Conservation (phyloP, 2,797 vertebrate species). For the Adelosebastes latens region DNA sequence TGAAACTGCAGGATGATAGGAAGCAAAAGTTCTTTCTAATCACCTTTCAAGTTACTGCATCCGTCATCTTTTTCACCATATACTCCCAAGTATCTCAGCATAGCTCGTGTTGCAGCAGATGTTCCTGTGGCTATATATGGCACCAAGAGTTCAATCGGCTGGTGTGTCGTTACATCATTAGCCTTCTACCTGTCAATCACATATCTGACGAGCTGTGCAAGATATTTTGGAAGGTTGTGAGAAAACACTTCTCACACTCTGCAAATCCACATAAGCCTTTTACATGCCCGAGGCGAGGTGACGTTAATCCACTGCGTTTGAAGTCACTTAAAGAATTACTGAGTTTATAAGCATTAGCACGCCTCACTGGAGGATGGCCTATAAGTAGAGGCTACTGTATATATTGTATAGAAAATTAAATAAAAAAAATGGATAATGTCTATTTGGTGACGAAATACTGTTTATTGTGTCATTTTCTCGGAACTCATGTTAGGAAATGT, state of each 20-base stretch:
- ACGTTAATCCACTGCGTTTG: slow-evolving; percentile 47
- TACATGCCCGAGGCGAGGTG: slow-evolving; percentile 30
- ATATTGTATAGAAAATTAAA: slow-evolving; percentile 2
- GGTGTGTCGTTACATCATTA: slow-evolving; percentile 30
- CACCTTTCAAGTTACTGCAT: background rate
- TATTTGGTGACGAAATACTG: background rate
- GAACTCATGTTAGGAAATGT: background rate
- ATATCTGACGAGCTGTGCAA: slow-evolving; percentile 15
- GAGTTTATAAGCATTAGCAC: slow-evolving; percentile 6
- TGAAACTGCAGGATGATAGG: background rate
- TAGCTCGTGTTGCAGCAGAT: slow-evolving; percentile 20
- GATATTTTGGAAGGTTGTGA: slow-evolving; percentile 34
- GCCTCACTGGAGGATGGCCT: background rate
- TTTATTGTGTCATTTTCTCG: slow-evolving; percentile 3
- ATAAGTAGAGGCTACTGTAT: background rate
- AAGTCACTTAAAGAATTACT: slow-evolving; percentile 55
- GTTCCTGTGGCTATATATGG: slow-evolving; percentile 28
- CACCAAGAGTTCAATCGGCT: slow-evolving; percentile 1
- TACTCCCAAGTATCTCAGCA: background rate
- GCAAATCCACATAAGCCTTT: slow-evolving; percentile 60
- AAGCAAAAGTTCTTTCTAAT: background rate
- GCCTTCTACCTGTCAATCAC: slow-evolving; percentile 32
- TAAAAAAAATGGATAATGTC: background rate
- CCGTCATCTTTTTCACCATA: background rate
- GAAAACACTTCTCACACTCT: slow-evolving; percentile 31